A percentile compares a stretch with the other conserved stretches of the same genome.
These are phyloP conservation scores for Colaptes auratus DNA, from an alignment of 2,113 vertebrate genomes.

Conservation along the genomic window DNA sequence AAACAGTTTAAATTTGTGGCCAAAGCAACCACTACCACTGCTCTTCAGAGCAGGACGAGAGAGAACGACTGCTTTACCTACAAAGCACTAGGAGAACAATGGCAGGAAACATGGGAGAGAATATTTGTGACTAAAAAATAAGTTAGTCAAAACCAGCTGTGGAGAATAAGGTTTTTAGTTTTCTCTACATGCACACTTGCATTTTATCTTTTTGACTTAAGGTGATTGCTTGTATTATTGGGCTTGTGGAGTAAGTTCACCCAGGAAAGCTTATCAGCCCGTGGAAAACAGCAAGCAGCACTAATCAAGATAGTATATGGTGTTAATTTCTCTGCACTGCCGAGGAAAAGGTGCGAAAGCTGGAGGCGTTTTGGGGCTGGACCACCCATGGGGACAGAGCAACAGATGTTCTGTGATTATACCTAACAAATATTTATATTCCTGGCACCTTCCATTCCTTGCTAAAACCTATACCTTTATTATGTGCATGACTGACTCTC, in stretches of 20 bases:
- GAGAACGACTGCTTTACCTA: neutral
- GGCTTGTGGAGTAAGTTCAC: neutral
- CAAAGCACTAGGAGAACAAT: neutral
- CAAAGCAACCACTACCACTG: neutral
- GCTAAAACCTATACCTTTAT: constrained; percentile 26
- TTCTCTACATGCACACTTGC: neutral
- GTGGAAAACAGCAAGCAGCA: neutral
- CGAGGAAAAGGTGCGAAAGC: constrained; percentile 1
- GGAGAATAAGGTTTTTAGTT: neutral
- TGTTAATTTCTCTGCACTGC: neutral
- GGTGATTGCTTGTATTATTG: neutral
- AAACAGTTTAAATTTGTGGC: constrained; percentile 1
- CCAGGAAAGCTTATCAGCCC: neutral
- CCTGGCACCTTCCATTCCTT: neutral
- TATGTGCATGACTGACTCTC: neutral
- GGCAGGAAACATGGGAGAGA: neutral
- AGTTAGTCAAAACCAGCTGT: neutral
- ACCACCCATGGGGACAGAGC: constrained; percentile 47
- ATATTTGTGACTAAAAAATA: neutral
- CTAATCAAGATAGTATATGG: neutral
- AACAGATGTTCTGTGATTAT: constrained; percentile 62
- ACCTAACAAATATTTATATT: constrained; percentile 36
- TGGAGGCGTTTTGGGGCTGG: neutral
- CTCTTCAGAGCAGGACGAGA: neutral
- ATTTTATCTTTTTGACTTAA: neutral